Conservation (phyloP, 2,113 vertebrate species). For the Paracanthobrama guichenoti region DNA sequence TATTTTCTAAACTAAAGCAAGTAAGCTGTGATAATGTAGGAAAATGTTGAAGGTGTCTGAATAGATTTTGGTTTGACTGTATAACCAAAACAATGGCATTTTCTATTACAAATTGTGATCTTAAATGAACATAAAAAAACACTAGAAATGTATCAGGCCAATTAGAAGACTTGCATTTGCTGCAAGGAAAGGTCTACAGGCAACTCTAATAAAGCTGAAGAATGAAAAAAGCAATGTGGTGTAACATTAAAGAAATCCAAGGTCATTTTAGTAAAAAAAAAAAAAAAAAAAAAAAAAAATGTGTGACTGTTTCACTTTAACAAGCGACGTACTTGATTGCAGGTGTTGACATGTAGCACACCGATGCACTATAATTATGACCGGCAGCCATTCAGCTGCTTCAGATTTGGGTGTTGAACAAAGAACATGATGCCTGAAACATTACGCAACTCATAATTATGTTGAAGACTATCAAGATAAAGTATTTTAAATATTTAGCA, state of each 20-base stretch:
- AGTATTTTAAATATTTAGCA: neutral
- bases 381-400: neutral
- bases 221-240: too few relatives aligned
- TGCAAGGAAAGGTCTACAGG: too few relatives aligned
- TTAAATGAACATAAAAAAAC: neutral
- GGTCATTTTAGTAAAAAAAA: neutral
- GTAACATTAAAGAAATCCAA: neutral
- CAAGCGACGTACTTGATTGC: neutral
- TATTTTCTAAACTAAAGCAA: too few relatives aligned
- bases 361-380: neutral
- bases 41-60: too few relatives aligned
- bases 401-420: neutral
- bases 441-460: neutral
- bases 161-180: too few relatives aligned
- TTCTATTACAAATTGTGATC: neutral
- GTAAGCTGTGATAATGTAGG: too few relatives aligned
- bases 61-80: too few relatives aligned
- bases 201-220: too few relatives aligned
- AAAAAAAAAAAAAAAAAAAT: neutral
- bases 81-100: neutral
- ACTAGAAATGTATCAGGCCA: too few relatives aligned
- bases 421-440: neutral
- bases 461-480: neutral
- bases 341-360: neutral
- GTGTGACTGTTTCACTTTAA: neutral